Percentiles rank a stretch among this genome's conserved stretches.
These are phyloP conservation scores for Choristoneura fumiferana DNA, from an alignment of 1,140 invertebrate species.

Conservation along the genomic window DNA sequence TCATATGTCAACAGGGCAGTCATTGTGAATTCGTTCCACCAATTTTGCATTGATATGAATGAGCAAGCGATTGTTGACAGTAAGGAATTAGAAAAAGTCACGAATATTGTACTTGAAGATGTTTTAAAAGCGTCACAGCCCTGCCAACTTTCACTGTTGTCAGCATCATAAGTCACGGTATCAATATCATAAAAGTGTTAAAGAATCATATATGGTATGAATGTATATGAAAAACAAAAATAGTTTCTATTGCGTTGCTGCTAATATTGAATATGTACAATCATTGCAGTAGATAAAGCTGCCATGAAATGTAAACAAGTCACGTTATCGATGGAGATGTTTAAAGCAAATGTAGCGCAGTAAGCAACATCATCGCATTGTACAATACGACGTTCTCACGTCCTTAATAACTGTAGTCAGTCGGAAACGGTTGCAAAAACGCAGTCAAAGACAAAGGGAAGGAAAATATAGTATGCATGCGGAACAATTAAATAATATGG, in stretches of 20 bases:
- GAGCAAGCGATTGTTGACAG: conserved; percentile 1
- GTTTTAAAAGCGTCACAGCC: background rate
- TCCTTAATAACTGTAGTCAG: conserved; percentile 58
- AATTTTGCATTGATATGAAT: conserved; percentile 11
- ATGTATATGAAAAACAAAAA: background rate
- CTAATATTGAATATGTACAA: conserved; percentile 16
- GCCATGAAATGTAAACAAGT: conserved; percentile 31
- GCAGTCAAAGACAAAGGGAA: conserved; percentile 57
- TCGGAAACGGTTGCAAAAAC: conserved; percentile 67
- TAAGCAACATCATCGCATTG: conserved; percentile 31
- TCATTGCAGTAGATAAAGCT: conserved; percentile 11
- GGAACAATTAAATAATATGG: conserved; percentile 48
- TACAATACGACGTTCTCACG: conserved; percentile 47
- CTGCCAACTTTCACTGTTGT: conserved; percentile 13
- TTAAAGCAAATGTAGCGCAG: conserved; percentile 42
- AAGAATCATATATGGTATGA: background rate
- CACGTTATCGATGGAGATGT: conserved; percentile 31
- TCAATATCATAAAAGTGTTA: conserved; percentile 1
- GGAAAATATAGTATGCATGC: conserved; percentile 50
- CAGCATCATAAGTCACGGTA: conserved; percentile 11
- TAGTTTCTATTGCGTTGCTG: conserved; percentile 11
- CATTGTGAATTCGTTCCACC: conserved; percentile 9
- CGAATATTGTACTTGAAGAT: conserved; percentile 3
- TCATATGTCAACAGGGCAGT: conserved; percentile 5
- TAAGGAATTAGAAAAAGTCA: conserved; percentile 6